Evolutionary conservation across 1,140 invertebrate species (phyloP).

Genomic region (Macrobrachium nipponense): DNA sequence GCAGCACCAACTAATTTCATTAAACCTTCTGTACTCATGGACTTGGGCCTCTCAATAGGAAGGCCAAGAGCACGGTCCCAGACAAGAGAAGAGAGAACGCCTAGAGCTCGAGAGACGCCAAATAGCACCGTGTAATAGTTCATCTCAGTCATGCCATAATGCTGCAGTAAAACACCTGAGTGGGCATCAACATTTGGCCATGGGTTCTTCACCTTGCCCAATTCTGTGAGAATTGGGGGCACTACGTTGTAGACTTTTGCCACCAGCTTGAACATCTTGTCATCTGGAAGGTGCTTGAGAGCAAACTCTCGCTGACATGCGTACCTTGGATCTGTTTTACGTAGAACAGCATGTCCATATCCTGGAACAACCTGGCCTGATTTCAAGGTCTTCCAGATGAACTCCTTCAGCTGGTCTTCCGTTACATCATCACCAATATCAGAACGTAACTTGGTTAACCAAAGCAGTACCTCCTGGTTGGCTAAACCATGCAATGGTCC

Average conservation of each 20-base stretch:
- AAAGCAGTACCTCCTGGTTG: slow-evolving; percentile 93
- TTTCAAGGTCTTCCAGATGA: slow-evolving; percentile 95
- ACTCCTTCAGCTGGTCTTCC: slow-evolving; percentile 91
- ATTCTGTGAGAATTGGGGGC: slow-evolving; percentile 90
- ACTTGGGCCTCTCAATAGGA: slow-evolving; percentile 97
- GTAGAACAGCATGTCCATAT: slow-evolving; percentile 95
- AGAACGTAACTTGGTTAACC: slow-evolving; percentile 83
- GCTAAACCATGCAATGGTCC: slow-evolving; percentile 96
- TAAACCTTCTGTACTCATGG: slow-evolving; percentile 87
- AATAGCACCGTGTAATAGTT: slow-evolving; percentile 99
- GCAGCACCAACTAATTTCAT: slow-evolving; percentile 75
- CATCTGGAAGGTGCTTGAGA: slow-evolving; percentile 92
- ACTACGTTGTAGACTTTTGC: slow-evolving; percentile 94
- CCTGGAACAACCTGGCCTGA: slow-evolving; percentile 96
- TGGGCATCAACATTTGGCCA: slow-evolving; percentile 99
- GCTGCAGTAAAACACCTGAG: slow-evolving; percentile 93
- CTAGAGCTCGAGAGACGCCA: slow-evolving; percentile 89
- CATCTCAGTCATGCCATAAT: slow-evolving; percentile 98
- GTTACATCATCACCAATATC: slow-evolving; percentile 85
- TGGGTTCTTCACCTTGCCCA: slow-evolving; percentile 98
- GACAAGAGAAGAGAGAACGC: slow-evolving; percentile 89
- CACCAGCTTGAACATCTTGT: slow-evolving; percentile 91
- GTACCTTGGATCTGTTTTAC: slow-evolving; percentile 96
- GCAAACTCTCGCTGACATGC: slow-evolving; percentile 96
- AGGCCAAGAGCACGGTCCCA: slow-evolving; percentile 96